Conservation (phyloP, 2,888 invertebrate species). For the Platycnemis pennipes region DNA sequence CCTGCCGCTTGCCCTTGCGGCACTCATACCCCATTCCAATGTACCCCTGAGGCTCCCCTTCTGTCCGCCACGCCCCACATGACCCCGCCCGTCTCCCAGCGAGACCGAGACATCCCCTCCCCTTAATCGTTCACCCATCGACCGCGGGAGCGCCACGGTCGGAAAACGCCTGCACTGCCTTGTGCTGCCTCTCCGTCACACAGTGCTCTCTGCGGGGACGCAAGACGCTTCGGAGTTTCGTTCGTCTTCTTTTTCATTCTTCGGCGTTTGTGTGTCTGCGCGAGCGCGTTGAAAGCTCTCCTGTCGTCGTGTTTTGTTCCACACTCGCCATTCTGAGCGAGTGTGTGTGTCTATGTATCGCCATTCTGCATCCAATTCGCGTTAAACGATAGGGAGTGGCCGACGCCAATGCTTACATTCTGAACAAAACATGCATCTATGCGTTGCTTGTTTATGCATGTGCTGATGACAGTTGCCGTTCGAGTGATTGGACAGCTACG, state of each 20-base stretch:
- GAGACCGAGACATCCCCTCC: not conserved
- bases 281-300: slow-evolving; percentile 22
- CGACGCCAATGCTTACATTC: not conserved
- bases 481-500: not conserved
- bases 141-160: not conserved
- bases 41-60: not conserved
- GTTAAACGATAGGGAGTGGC: not conserved
- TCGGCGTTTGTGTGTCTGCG: slow-evolving; percentile 31
- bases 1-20: not conserved
- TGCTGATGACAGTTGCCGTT: not conserved
- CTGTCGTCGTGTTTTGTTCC: not conserved
- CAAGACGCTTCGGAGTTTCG: not conserved
- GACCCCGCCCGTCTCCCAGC: not conserved
- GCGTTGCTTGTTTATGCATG: not conserved
- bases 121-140: not conserved
- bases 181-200: no score
- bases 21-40: not conserved
- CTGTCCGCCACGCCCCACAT: slow-evolving; percentile 9
- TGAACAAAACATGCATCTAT: not conserved
- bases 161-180: not conserved
- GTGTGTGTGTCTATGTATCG: slow-evolving; percentile 16
- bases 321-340: slow-evolving; percentile 4
- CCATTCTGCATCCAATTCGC: slow-evolving; percentile 12
- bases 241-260: slow-evolving; percentile 21
- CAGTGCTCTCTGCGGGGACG: not conserved